These are phyloP conservation scores for Caradrina kadenii DNA, from an alignment of 2,888 invertebrate species.

Conservation along the genomic window DNA sequence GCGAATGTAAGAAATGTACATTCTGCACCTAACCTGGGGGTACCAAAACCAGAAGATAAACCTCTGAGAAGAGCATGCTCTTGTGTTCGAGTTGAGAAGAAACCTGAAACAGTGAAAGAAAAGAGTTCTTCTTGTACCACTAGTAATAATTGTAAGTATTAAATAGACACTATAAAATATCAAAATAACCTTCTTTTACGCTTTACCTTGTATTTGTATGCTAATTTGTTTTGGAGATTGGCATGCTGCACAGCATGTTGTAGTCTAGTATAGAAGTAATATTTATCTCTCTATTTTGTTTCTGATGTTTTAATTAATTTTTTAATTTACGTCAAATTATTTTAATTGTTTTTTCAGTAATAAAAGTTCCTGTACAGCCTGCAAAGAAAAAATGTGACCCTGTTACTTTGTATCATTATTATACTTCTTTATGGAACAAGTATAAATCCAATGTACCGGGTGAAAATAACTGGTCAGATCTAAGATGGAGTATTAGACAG, in stretches of 20 bases:
- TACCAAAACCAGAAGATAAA: slow-evolving; percentile 69
- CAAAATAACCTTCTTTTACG: too few relatives aligned
- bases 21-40: slow-evolving; percentile 80
- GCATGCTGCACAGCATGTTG: background rate
- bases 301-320: background rate
- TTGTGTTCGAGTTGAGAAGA: slow-evolving; percentile 79
- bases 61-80: slow-evolving; percentile 80
- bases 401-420: slow-evolving; percentile 94
- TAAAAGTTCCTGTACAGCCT: slow-evolving; percentile 89
- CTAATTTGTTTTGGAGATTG: too few relatives aligned
- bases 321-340: background rate
- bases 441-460: slow-evolving; percentile 93
- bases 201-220: too few relatives aligned
- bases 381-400: slow-evolving; percentile 92
- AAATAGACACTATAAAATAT: background rate
- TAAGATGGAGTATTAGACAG: slow-evolving; percentile 93
- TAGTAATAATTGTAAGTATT: slow-evolving; percentile 81
- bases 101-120: slow-evolving; percentile 70
- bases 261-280: background rate
- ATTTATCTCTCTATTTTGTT: too few relatives aligned
- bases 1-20: slow-evolving; percentile 70
- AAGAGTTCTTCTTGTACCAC: slow-evolving; percentile 66
- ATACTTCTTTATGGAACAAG: slow-evolving; percentile 93
- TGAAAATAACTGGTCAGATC: slow-evolving; percentile 92
- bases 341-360: slow-evolving; percentile 85